Percentiles rank a stretch among this genome's conserved stretches.
Conservation (phyloP, 1,140 invertebrate genomes). For the Eumeta japonica region DNA sequence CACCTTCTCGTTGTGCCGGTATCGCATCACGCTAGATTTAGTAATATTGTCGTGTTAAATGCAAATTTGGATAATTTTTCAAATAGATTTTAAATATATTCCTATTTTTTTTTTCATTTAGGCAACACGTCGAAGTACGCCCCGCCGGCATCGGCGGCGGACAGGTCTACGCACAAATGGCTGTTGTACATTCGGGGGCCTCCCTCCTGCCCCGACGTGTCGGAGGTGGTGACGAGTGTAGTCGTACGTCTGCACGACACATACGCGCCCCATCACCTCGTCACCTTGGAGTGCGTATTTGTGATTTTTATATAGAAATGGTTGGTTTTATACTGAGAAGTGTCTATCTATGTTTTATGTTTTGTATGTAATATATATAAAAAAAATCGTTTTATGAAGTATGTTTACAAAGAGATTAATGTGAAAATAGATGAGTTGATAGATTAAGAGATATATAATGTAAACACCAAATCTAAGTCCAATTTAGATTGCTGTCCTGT, state of each 20-base stretch:
- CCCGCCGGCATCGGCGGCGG: slow-evolving; percentile 63
- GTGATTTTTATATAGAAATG: slow-evolving; percentile 2
- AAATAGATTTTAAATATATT: slow-evolving; percentile 7
- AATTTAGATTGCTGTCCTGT: no score
- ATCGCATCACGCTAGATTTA: slow-evolving; percentile 2
- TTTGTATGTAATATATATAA: no score
- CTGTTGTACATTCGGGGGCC: slow-evolving; percentile 79
- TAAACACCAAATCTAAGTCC: no score
- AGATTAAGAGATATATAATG: no score
- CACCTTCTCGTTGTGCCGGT: no score
- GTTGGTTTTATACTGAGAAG: no score
- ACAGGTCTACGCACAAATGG: slow-evolving; percentile 85
- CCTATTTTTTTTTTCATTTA: slow-evolving; percentile 57
- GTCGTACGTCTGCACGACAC: slow-evolving; percentile 84
- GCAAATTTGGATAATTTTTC: slow-evolving; percentile 2
- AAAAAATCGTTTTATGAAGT: no score
- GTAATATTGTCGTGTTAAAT: slow-evolving; percentile 23
- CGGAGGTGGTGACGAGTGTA: slow-evolving; percentile 65
- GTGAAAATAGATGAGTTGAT: no score
- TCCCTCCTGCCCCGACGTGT: slow-evolving; percentile 62
- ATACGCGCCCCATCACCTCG: slow-evolving; percentile 84
- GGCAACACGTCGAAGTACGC: slow-evolving; percentile 88
- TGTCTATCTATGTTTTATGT: no score
- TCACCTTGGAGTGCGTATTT: slow-evolving; percentile 69
- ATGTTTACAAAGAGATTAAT: no score